phyloP scores from a whole-genome alignment of 2,888 invertebrate species.

The Plusia festucae region DNA sequence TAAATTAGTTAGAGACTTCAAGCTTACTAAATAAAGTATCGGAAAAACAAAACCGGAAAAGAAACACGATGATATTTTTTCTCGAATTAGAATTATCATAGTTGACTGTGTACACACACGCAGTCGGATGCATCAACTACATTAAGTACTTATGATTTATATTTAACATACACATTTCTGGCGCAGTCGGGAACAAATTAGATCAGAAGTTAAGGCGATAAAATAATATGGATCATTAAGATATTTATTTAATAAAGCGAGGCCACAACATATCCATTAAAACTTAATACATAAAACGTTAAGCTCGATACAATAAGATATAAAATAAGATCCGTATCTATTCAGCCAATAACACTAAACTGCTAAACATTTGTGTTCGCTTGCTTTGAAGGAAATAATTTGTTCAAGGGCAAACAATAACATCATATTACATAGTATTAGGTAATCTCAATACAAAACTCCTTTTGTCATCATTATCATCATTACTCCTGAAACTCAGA shows the following conservation, averaged over 20 bases:
- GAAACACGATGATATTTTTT: too few relatives aligned
- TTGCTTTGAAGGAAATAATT: background rate
- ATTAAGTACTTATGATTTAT: too few relatives aligned
- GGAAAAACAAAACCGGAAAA: too few relatives aligned
- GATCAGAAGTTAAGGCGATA: background rate
- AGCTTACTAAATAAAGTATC: too few relatives aligned
- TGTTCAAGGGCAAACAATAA: constrained; percentile 3
- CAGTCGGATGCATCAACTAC: too few relatives aligned
- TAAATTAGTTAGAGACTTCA: too few relatives aligned
- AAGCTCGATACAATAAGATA: constrained; percentile 3
- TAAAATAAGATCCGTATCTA: constrained; percentile 3
- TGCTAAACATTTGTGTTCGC: background rate
- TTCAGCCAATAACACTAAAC: background rate
- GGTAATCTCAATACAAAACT: background rate
- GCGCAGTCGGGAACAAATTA: too few relatives aligned
- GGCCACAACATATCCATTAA: constrained; percentile 5
- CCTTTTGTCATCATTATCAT: background rate
- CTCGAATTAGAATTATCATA: too few relatives aligned
- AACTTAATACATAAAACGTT: constrained; percentile 3
- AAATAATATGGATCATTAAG: background rate
- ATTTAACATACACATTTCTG: too few relatives aligned
- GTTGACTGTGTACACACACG: too few relatives aligned
- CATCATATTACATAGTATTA: too few relatives aligned
- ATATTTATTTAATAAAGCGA: background rate
- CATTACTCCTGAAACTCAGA: background rate